phyloP scores from a whole-genome alignment of 2,888 invertebrate species.

The Epirrita christyi region DNA sequence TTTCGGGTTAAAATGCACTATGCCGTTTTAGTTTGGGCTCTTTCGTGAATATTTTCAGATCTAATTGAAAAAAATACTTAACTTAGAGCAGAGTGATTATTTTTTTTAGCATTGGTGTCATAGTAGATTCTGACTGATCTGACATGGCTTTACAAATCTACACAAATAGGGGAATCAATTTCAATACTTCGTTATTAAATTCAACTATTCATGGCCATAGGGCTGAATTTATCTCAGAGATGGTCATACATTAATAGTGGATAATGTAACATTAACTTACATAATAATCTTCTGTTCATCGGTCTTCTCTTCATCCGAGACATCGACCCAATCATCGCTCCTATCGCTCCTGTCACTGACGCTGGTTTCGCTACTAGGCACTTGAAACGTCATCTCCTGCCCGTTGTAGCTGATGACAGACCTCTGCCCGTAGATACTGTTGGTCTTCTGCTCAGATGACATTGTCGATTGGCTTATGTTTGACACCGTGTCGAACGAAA shows the following conservation, averaged over 20 bases:
- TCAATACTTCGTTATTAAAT: too few relatives aligned
- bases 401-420: slow-evolving; percentile 79
- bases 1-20: slow-evolving; percentile 20
- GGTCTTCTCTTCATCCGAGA: slow-evolving; percentile 84
- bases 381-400: slow-evolving; percentile 79
- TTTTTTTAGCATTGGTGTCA: too few relatives aligned
- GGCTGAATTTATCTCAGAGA: too few relatives aligned
- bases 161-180: too few relatives aligned
- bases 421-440: slow-evolving; percentile 85
- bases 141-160: too few relatives aligned
- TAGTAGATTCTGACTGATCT: too few relatives aligned
- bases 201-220: too few relatives aligned
- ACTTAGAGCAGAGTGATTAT: too few relatives aligned
- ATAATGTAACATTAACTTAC: slow-evolving; percentile 62
- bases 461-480: slow-evolving; percentile 82
- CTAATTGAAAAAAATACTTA: background rate
- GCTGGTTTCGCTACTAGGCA: slow-evolving; percentile 84
- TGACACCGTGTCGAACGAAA: slow-evolving; percentile 78
- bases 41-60: slow-evolving; percentile 1
- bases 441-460: slow-evolving; percentile 86
- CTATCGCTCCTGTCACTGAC: slow-evolving; percentile 85
- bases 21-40: slow-evolving; percentile 8
- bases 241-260: too few relatives aligned
- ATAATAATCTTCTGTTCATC: slow-evolving; percentile 82
- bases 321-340: slow-evolving; percentile 88